A percentile compares a stretch with the other conserved stretches of the same genome.
Conservation (phyloP, 2,888 invertebrate species). For the Archips crataeganus region DNA sequence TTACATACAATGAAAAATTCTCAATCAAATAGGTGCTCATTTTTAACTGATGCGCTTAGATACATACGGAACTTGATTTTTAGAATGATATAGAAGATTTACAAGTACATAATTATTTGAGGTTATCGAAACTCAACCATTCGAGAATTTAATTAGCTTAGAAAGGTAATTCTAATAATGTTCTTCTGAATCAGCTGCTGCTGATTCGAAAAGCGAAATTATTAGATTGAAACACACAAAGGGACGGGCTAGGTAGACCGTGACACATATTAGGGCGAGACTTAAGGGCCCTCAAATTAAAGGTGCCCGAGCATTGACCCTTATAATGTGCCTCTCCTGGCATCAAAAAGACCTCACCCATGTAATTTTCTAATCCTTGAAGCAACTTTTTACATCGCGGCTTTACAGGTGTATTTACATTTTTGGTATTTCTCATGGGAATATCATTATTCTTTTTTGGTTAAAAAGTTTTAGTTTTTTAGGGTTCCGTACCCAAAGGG, state of each 20-base stretch:
- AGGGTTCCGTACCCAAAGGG: too few species aligned
- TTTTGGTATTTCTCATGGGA: background rate
- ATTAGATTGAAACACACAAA: conserved; percentile 35
- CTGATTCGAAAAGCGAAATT: conserved; percentile 19
- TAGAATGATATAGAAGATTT: too few species aligned
- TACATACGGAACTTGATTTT: too few species aligned
- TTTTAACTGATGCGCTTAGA: too few species aligned
- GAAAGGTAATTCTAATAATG: background rate
- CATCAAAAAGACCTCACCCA: background rate
- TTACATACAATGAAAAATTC: too few species aligned
- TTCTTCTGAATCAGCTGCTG: conserved; percentile 18
- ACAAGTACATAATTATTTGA: background rate
- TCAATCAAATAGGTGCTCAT: too few species aligned
- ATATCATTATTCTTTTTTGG: background rate
- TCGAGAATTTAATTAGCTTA: background rate
- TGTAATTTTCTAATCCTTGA: background rate
- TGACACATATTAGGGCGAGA: conserved; percentile 33
- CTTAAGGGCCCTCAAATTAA: conserved; percentile 30
- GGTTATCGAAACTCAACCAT: background rate
- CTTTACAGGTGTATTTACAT: background rate
- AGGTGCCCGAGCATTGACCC: conserved; percentile 29
- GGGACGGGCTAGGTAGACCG: conserved; percentile 34
- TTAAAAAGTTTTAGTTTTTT: too few species aligned
- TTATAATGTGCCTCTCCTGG: conserved; percentile 11
- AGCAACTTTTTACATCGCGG: background rate